A percentile compares a stretch with the other conserved stretches of the same genome.
These are phyloP conservation scores for Cephonodes hylas DNA, from an alignment of 2,888 invertebrate species.

Conservation along the genomic window DNA sequence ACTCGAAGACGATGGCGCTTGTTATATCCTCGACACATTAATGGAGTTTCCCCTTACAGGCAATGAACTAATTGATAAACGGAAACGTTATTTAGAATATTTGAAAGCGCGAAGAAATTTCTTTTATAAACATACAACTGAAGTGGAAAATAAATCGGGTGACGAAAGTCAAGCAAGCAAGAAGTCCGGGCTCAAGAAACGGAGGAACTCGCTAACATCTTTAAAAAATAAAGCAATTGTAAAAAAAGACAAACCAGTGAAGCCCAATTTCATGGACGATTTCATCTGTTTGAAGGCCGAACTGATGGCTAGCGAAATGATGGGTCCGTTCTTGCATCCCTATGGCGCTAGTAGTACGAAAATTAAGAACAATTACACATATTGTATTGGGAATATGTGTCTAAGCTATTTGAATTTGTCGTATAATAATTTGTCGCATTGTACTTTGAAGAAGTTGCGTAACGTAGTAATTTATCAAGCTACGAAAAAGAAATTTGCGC, in stretches of 20 bases:
- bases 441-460: constrained; percentile 39
- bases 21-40: constrained; percentile 41
- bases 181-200: constrained; percentile 24
- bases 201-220: constrained; percentile 21
- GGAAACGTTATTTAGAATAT: constrained; percentile 30
- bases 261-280: constrained; percentile 21
- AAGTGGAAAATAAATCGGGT: constrained; percentile 21
- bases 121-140: constrained; percentile 21
- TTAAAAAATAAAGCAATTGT: constrained; percentile 21
- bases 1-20: constrained; percentile 49
- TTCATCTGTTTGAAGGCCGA: constrained; percentile 32
- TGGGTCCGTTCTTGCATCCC: constrained; percentile 45
- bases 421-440: constrained; percentile 49
- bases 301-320: constrained; percentile 30
- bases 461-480: constrained; percentile 44
- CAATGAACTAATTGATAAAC: constrained; percentile 40
- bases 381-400: constrained; percentile 47
- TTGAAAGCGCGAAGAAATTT: constrained; percentile 24
- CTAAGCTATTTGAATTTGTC: constrained; percentile 55
- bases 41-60: constrained; percentile 44
- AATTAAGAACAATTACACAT: constrained; percentile 26
- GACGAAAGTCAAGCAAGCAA: constrained; percentile 28
- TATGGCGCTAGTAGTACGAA: constrained; percentile 29
- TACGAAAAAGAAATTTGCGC: constrained; percentile 21
- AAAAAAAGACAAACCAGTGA: constrained; percentile 22